Evolutionary conservation across 2,888 invertebrate species (phyloP).

Genomic region (Tachina fera): DNA sequence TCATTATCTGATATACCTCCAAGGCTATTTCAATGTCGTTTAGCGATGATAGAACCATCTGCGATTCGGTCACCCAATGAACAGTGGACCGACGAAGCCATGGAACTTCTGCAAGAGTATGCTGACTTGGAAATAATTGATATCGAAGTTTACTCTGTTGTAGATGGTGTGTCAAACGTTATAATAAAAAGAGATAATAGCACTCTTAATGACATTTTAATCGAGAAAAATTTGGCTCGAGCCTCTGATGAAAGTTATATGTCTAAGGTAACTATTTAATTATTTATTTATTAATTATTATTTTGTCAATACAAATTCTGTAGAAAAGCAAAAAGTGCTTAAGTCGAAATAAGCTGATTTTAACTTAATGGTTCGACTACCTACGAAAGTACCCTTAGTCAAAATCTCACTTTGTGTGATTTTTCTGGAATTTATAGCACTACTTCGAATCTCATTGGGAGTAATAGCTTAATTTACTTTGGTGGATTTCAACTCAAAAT

Average conservation of each 20-base stretch:
- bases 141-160: conserved; percentile 86
- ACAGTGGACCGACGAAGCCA: conserved; percentile 86
- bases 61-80: conserved; percentile 85
- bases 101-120: conserved; percentile 83
- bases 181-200: conserved; percentile 84
- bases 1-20: conserved; percentile 83
- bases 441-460: no score
- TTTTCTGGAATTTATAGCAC: no score
- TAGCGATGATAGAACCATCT: conserved; percentile 89
- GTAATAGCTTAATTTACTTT: no score
- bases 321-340: no score
- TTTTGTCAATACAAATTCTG: no score
- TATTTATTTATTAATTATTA: no score
- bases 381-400: no score
- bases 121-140: conserved; percentile 81
- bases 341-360: no score
- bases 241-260: conserved; percentile 89
- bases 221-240: conserved; percentile 87
- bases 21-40: conserved; percentile 88
- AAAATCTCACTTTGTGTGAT: no score
- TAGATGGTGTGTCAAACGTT: conserved; percentile 88
- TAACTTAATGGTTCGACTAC: no score
- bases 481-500: no score
- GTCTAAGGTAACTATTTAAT: conserved; percentile 85
- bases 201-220: conserved; percentile 87